A percentile compares a stretch with the other conserved stretches of the same genome.
Conservation (phyloP, 2,888 invertebrate genomes). For the Caenorhabditis panamensis region DNA sequence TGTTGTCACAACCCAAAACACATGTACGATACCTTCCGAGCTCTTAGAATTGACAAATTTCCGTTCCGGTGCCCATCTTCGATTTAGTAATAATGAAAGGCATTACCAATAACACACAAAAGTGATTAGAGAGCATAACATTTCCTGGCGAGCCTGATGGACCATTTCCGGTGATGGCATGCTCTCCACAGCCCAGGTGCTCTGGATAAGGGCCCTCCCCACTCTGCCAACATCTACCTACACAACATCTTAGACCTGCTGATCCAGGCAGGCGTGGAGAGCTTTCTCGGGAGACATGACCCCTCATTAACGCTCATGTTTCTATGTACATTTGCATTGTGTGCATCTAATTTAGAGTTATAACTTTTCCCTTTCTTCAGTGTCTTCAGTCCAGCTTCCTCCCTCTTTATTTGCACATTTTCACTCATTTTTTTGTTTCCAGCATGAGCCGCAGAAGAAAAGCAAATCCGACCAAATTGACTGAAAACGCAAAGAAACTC, state of each 20-base stretch:
- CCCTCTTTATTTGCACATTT: constrained; percentile 2
- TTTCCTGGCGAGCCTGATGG: constrained; percentile 58
- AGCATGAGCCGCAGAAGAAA: constrained; percentile 80
- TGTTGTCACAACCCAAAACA: background rate
- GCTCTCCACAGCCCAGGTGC: constrained; percentile 36
- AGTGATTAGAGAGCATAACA: constrained; percentile 60
- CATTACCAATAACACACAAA: constrained; percentile 55
- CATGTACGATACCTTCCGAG: constrained; percentile 40
- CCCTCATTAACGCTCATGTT: constrained; percentile 64
- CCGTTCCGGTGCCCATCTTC: constrained; percentile 32
- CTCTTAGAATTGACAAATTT: constrained; percentile 58
- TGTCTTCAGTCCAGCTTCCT: constrained; percentile 16
- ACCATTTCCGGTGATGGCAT: constrained; percentile 59
- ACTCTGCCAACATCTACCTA: constrained; percentile 26
- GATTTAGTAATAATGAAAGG: constrained; percentile 49
- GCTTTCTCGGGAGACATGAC: constrained; percentile 15
- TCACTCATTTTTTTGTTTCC: constrained; percentile 52
- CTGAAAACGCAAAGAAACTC: constrained; percentile 44
- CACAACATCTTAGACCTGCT: constrained; percentile 21
- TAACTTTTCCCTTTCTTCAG: constrained; percentile 39
- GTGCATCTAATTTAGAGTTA: constrained; percentile 60
- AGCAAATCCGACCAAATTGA: constrained; percentile 74
- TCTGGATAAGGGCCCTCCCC: constrained; percentile 1
- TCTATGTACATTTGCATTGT: constrained; percentile 62
- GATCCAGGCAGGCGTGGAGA: constrained; percentile 25